phyloP scores from a whole-genome alignment of 2,888 invertebrate genomes.

The Acheta domesticus region DNA sequence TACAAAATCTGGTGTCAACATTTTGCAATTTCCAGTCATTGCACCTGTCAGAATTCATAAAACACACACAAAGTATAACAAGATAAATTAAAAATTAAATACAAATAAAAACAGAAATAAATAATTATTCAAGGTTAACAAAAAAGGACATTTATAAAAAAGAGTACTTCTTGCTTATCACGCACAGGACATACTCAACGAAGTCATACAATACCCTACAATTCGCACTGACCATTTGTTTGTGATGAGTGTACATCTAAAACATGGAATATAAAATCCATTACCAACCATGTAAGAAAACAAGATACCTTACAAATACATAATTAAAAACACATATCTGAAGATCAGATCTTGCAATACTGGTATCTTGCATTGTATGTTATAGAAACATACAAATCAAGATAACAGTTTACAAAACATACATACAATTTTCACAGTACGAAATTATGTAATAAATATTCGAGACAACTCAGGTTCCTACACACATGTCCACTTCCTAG shows the following conservation, averaged over 20 bases:
- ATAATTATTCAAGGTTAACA: slow-evolving; percentile 35
- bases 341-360: slow-evolving; percentile 22
- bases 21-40: slow-evolving; percentile 21
- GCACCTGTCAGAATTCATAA: slow-evolving; percentile 30
- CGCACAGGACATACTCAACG: slow-evolving; percentile 9
- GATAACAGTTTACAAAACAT: slow-evolving; percentile 11
- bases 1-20: slow-evolving; percentile 23
- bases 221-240: neutral
- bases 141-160: slow-evolving; percentile 19
- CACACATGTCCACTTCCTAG: neutral
- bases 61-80: slow-evolving; percentile 30
- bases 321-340: slow-evolving; percentile 5
- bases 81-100: slow-evolving; percentile 35
- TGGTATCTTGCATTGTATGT: slow-evolving; percentile 1
- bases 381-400: neutral
- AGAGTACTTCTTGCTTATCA: slow-evolving; percentile 20
- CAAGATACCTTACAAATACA: slow-evolving; percentile 21
- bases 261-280: slow-evolving; percentile 20
- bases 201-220: slow-evolving; percentile 19
- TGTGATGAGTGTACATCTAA: slow-evolving; percentile 12
- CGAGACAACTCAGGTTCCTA: neutral
- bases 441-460: slow-evolving; percentile 12
- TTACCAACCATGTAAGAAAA: slow-evolving; percentile 19
- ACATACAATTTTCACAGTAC: slow-evolving; percentile 12
- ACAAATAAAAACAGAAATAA: slow-evolving; percentile 35